Evolutionary conservation across 2,888 invertebrate species (phyloP).

Genomic region (Ischnura elegans): DNA sequence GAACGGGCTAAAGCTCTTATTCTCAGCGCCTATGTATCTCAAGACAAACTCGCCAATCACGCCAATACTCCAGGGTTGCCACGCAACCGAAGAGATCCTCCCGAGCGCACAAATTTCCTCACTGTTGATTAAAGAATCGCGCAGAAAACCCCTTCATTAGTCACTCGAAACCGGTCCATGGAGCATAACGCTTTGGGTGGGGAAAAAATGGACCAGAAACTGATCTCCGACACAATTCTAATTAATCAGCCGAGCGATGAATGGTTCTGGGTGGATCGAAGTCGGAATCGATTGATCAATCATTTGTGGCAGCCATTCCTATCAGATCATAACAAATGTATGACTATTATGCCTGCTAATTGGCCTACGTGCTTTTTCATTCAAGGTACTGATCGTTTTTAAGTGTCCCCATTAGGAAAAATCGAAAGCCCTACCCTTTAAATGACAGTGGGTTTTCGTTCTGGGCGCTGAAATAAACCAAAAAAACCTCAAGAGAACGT

Average conservation of each 20-base stretch:
- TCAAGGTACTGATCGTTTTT: neutral
- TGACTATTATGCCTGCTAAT: neutral
- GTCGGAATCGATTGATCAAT: neutral
- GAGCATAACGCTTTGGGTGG: neutral
- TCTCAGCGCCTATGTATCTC: no score
- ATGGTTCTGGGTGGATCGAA: neutral
- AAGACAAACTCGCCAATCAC: no score
- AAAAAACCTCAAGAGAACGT: neutral
- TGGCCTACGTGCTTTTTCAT: neutral
- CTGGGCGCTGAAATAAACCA: neutral
- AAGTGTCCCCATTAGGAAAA: neutral
- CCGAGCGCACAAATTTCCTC: neutral
- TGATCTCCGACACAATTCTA: neutral
- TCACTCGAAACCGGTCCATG: constrained; percentile 17
- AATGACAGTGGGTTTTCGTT: neutral
- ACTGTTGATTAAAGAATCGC: neutral
- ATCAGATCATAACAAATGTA: neutral
- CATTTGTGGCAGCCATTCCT: neutral
- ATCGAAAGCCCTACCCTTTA: neutral
- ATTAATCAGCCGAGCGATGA: neutral
- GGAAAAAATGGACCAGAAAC: neutral
- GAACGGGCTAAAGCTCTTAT: no score
- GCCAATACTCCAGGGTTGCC: no score
- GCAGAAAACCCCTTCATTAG: neutral
- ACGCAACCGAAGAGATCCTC: neutral